Base-by-base conservation (phyloP, 2,113 vertebrate genomes). In the Dryoscopus gambensis region DNA sequence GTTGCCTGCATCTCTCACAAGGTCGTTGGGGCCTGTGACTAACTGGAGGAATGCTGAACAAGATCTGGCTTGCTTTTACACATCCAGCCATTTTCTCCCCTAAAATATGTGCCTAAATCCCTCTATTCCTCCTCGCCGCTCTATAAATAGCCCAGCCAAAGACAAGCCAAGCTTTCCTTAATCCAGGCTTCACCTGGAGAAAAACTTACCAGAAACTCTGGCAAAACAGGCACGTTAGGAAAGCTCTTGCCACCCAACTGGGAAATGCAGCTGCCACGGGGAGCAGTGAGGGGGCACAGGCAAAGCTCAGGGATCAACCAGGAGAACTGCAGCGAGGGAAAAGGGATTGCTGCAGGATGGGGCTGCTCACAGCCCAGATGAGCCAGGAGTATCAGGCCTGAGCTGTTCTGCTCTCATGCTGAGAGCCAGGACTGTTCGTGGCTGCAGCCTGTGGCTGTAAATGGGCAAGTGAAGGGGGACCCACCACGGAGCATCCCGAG, bases 31-130 rank as follows among this genome's bases (percentile, higher is more conserved):
- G 96, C 90, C 95, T 93, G 97, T 98, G 98, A 98, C 97, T 98
- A 98, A 97, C 93, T 50, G 94, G 91, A 97, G 97, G 98, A 98
- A 98, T 98, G 96, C 90, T 95, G 87, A 82, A 86, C 98, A 98
- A 98, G 98, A 97, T 25, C 44, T 6, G 28, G 93, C 98, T 94
- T 95, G 98, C 21, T 88, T 85, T 30, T 37, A 88, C 31, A 31
- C 75, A 84, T 83, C 86, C 91, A 95, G 57, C 93, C 87, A 56
- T 94, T 87, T 94, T 96, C 92, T 93, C 87, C 97, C 97, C 81
- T 94, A 84, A 97, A 97, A 95, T 78, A 96, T 93, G 97, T 80
- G 40, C 4, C 18, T 7, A 67, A 96, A 90, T 59, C 95, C 75
- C 93, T 95, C 80, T 85, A 71, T 93, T 93, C 73, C 89, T 89